Evolutionary conservation across 30 jellyfish, hydroid and myxozoan genomes (phyloP).

Genomic region (Hydractinia echinata): DNA sequence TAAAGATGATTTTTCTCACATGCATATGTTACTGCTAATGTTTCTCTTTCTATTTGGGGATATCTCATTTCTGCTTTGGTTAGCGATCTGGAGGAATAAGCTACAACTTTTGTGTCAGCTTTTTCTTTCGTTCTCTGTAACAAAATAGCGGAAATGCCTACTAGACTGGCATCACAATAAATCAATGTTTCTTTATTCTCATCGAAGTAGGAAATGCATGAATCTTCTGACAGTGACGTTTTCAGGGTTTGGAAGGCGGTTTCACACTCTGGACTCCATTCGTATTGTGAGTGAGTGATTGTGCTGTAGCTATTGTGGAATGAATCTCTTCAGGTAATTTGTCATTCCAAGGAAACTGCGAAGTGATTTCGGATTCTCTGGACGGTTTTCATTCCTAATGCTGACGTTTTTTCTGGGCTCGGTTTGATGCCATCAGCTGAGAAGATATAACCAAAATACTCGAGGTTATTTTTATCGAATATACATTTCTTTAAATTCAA

Average conservation of each 20-base stretch:
- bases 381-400: not conserved
- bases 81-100: slow-evolving; percentile 21
- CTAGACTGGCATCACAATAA: not conserved
- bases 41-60: slow-evolving; percentile 20
- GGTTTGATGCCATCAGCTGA: too few species aligned
- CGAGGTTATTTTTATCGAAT: too few species aligned
- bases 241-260: not conserved
- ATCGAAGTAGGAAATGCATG: not conserved
- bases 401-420: too few species aligned
- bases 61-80: slow-evolving; percentile 5
- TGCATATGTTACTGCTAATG: not conserved
- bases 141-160: not conserved
- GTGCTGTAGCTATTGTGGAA: slow-evolving; percentile 8
- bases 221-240: not conserved
- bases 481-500: too few species aligned
- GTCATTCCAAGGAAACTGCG: not conserved
- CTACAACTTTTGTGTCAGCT: not conserved
- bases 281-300: not conserved
- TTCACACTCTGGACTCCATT: slow-evolving; percentile 6
- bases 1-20: slow-evolving; percentile 15
- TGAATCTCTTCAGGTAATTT: not conserved
- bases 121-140: not conserved
- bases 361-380: not conserved
- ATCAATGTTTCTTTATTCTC: not conserved
- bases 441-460: too few species aligned